Conservation (phyloP, 1,140 invertebrate genomes). For the Lepidurus couesii region DNA sequence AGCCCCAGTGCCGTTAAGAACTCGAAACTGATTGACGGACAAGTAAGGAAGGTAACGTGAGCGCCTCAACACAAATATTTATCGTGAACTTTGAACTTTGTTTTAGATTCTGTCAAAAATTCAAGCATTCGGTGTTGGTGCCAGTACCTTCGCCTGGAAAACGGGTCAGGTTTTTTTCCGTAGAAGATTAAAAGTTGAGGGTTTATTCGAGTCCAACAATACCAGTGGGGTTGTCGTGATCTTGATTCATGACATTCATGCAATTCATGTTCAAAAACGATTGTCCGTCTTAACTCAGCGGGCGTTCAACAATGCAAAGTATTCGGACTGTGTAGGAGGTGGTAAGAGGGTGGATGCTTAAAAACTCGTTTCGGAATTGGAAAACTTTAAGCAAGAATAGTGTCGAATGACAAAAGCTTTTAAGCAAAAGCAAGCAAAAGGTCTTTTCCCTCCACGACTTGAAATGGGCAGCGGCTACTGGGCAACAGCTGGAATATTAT, state of each 20-base stretch:
- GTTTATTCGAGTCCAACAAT: not conserved
- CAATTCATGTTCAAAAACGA: not conserved
- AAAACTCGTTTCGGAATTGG: not conserved
- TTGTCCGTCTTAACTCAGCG: not conserved
- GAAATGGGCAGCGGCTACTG: not conserved
- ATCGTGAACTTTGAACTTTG: not conserved
- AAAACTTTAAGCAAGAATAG: not conserved
- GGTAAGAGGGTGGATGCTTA: not conserved
- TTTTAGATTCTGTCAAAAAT: too few relatives aligned
- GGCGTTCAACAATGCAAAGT: constrained; percentile 8
- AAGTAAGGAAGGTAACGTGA: not conserved
- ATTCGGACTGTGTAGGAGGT: not conserved
- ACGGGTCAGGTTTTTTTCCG: not conserved
- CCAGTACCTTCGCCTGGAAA: not conserved
- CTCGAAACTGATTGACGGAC: not conserved
- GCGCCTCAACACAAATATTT: not conserved
- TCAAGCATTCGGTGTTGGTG: too few relatives aligned
- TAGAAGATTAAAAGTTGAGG: not conserved
- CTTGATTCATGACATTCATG: constrained; percentile 16
- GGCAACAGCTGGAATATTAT: constrained; percentile 15
- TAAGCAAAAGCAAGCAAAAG: not conserved
- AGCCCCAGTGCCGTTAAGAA: not conserved
- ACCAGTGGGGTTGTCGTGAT: not conserved
- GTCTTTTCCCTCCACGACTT: not conserved
- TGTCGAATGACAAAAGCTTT: constrained; percentile 19